Evolutionary conservation across 2,113 vertebrate species (phyloP).

Genomic region (Tretioscincus oriximinensis): DNA sequence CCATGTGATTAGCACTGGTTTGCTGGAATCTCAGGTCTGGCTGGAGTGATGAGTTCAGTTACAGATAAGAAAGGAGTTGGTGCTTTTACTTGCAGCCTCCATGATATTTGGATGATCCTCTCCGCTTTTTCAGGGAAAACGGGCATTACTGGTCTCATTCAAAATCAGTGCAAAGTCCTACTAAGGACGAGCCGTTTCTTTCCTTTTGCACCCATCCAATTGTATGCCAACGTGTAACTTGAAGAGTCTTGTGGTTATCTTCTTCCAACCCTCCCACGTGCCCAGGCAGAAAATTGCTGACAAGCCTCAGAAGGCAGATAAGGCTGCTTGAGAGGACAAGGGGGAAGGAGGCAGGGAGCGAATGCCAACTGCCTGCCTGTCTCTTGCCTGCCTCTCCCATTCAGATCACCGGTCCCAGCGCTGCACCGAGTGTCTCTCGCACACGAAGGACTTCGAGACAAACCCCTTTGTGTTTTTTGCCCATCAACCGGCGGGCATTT

Average conservation of each 20-base stretch:
- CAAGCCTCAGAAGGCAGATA: constrained; percentile 53
- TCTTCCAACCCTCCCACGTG: constrained; percentile 40
- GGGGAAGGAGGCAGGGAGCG: constrained; percentile 35
- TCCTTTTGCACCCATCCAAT: constrained; percentile 30
- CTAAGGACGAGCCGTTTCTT: no score
- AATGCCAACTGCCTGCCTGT: constrained; percentile 52
- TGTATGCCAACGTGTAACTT: constrained; percentile 48
- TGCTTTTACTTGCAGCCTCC: no score
- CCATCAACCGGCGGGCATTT: constrained; percentile 33
- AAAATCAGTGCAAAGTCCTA: background rate
- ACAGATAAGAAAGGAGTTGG: no score
- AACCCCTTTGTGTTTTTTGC: constrained; percentile 1
- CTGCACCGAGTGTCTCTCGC: background rate
- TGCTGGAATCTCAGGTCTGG: no score
- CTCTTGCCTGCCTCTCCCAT: constrained; percentile 36
- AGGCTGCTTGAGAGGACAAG: constrained; percentile 33
- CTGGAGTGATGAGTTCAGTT: no score
- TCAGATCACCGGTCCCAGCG: constrained; percentile 12
- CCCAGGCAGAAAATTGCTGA: constrained; percentile 54
- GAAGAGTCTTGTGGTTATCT: constrained; percentile 49
- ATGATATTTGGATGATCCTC: no score
- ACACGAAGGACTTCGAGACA: accelerated
- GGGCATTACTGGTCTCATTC: no score
- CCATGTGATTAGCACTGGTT: no score
- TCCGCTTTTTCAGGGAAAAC: no score